Evolutionary conservation across 2,113 vertebrate genomes (phyloP).

Genomic region (Oriolus oriolus): DNA sequence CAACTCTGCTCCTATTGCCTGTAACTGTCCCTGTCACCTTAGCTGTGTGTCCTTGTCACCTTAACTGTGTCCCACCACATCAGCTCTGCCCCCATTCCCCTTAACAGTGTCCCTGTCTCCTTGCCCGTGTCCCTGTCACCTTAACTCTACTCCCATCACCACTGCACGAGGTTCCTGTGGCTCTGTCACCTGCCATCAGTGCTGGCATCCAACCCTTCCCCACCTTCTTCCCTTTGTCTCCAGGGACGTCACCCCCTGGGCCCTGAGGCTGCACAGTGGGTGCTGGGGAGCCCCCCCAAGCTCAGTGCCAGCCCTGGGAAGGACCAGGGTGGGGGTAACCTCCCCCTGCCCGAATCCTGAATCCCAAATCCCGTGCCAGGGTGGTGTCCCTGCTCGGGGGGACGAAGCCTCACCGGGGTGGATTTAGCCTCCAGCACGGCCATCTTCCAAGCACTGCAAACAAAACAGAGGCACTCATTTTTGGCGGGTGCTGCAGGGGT

Average conservation of each 20-base stretch:
- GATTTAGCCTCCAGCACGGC: conserved; percentile 83
- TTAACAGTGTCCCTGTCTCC: background rate
- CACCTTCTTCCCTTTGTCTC: background rate
- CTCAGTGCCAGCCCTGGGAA: background rate
- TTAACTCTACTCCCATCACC: fast-evolving
- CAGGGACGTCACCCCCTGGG: background rate
- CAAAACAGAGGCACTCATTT: background rate
- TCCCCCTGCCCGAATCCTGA: background rate
- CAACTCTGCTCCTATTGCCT: background rate
- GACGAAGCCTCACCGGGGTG: conserved; percentile 79
- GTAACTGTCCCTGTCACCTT: background rate
- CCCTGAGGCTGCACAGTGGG: background rate
- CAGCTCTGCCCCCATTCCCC: background rate
- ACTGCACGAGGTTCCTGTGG: background rate
- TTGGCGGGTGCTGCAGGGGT: background rate
- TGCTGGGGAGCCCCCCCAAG: background rate
- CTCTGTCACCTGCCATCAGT: background rate
- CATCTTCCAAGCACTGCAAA: conserved; percentile 89
- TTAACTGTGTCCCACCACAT: background rate
- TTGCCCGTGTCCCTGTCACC: background rate
- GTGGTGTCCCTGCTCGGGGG: background rate
- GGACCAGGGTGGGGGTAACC: background rate
- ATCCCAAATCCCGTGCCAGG: background rate
- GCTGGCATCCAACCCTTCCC: background rate
- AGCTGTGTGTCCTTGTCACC: background rate